These are phyloP conservation scores for Coptodon rendalli DNA, from an alignment of 2,113 vertebrate genomes.

Conservation along the genomic window DNA sequence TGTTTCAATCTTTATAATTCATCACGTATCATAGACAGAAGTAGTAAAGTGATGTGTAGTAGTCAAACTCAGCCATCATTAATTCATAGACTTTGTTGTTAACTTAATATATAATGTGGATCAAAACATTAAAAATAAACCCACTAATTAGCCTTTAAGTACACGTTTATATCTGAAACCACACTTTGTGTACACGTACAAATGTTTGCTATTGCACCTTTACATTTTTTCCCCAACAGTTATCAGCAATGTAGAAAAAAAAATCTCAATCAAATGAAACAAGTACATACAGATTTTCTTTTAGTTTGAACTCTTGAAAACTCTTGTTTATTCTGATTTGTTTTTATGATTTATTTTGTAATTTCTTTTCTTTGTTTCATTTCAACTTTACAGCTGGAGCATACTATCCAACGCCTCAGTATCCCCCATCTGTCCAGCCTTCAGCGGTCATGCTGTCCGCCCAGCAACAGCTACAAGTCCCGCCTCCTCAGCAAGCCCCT, in stretches of 20 bases:
- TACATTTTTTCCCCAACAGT: not conserved
- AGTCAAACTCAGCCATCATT: not conserved
- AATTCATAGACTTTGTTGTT: not conserved
- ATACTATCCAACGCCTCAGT: slow-evolving; percentile 90
- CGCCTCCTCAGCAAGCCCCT: slow-evolving; percentile 65
- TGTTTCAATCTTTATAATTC: not conserved
- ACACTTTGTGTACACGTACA: not conserved
- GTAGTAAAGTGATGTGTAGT: not conserved
- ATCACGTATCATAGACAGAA: not conserved
- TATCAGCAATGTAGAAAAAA: not conserved
- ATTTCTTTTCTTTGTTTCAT: not conserved
- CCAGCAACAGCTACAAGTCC: slow-evolving; percentile 69
- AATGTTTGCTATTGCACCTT: not conserved
- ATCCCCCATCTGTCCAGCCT: slow-evolving; percentile 80
- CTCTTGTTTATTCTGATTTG: not conserved
- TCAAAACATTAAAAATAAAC: not conserved
- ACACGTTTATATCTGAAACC: not conserved
- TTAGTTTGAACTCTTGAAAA: not conserved
- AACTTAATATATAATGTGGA: not conserved
- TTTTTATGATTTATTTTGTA: not conserved
- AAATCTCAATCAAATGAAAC: not conserved
- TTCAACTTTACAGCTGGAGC: slow-evolving; percentile 76
- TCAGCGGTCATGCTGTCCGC: slow-evolving; percentile 84
- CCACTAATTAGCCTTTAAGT: not conserved
- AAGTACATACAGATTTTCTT: not conserved